These are phyloP conservation scores for Hippopotamyrus pictus DNA, from an alignment of 2,797 vertebrate genomes.

Conservation along the genomic window DNA sequence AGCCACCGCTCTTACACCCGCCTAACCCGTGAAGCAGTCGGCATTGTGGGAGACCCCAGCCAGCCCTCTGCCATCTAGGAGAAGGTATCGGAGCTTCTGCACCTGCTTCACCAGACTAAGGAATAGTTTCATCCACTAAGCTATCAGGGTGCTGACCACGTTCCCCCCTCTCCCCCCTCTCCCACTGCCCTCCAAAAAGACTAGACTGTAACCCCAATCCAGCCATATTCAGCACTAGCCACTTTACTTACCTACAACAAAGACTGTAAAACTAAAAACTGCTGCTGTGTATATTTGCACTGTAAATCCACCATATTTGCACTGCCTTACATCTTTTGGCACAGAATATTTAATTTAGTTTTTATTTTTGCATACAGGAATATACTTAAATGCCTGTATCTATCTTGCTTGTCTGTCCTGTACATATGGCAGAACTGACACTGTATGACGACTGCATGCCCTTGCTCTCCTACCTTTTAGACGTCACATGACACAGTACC, in stretches of 20 bases:
- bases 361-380: not conserved
- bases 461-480: not conserved
- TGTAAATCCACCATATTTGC: not conserved
- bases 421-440: not conserved
- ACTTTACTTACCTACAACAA: not conserved
- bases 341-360: not conserved
- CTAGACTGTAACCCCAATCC: not conserved
- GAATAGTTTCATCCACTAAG: not conserved
- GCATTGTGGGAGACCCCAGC: no score
- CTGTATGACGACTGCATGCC: not conserved
- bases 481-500: not conserved
- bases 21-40: not conserved
- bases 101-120: not conserved
- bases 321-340: not conserved
- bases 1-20: not conserved
- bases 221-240: not conserved
- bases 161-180: not conserved
- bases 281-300: not conserved
- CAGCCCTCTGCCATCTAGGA: not conserved
- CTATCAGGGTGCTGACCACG: not conserved
- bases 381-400: not conserved
- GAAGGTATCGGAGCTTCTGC: not conserved
- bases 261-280: not conserved
- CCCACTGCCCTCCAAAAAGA: not conserved
- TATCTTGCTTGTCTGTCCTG: not conserved